Base-by-base conservation (phyloP, 2,797 vertebrate genomes). In the Acipenser ruthenus region DNA sequence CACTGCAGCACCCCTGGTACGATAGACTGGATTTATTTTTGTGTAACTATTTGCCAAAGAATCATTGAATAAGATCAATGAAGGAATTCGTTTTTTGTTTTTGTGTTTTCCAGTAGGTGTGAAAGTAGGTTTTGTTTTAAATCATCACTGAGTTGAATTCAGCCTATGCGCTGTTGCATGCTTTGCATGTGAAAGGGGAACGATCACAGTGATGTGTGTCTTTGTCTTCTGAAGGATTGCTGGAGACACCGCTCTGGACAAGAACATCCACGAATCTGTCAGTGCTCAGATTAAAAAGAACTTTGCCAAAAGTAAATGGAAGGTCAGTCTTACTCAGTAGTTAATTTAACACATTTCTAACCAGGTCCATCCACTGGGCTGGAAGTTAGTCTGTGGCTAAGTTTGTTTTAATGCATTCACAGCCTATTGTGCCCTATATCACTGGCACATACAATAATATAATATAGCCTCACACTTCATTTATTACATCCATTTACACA, bases 291-390 rank as follows among this genome's bases (percentile, higher is more conserved):
- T 99, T 79, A 93, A 92, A 83, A 99, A 99, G 84, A 99, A 99
- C 76, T 99, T 98, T 49, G 96, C 96, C 61, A 99, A 99, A 79
- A 98, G 93, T 90, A 97, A 96, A 73, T 98, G 96, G 96, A 98
- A 94, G 91, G 96, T 96, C 68, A 85, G 89, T 66, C 60, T 10
- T 6, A 62, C 18, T 15, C 1, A 15, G 63, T 15, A 53, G 51
- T 8, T 53, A 6, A 10, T 23, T 62, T 62, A 62, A 10, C 15
- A 7, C 18, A 11, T 23, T 23, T 62, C 10, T 10, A 8, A 10
- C 10, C 10, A 62, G 15, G 48, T 11, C 7, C 10, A 10, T 13
- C 6, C 18, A 62, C 61, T 10, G 10, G 10, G 47, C 15, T 10
- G 64, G 6, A 12, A 10, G 23, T 18, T 37, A 10, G 3, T 53